phyloP scores from a whole-genome alignment of 2,888 invertebrate species.

The Chymomyza amoena region DNA sequence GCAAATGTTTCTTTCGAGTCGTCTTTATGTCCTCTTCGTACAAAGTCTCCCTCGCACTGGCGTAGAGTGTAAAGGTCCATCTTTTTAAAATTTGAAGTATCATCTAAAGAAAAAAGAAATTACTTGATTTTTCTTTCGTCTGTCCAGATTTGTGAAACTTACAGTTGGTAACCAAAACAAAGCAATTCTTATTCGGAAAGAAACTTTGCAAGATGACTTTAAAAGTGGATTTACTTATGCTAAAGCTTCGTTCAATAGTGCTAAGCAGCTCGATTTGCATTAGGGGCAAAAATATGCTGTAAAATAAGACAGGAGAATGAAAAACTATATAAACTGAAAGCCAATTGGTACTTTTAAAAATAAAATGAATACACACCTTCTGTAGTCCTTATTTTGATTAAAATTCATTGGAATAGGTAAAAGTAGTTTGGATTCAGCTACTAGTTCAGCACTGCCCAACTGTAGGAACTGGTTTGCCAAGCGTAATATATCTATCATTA shows the following conservation, averaged over 20 bases:
- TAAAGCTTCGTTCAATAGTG: slow-evolving; percentile 64
- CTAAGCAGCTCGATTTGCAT: slow-evolving; percentile 74
- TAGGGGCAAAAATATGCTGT: slow-evolving; percentile 71
- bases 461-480: slow-evolving; percentile 86
- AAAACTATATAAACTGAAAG: not conserved
- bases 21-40: slow-evolving; percentile 18
- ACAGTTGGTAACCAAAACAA: slow-evolving; percentile 63
- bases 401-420: slow-evolving; percentile 81
- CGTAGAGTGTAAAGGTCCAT: slow-evolving; percentile 57
- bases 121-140: not conserved
- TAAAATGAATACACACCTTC: slow-evolving; percentile 76
- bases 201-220: slow-evolving; percentile 44
- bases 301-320: slow-evolving; percentile 16
- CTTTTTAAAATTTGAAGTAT: slow-evolving; percentile 10
- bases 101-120: not conserved
- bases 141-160: slow-evolving; percentile 1
- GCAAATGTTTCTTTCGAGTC: slow-evolving; percentile 55
- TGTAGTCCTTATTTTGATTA: slow-evolving; percentile 82
- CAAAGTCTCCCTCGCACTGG: slow-evolving; percentile 10
- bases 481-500: slow-evolving; percentile 81
- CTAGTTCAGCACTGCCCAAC: slow-evolving; percentile 80
- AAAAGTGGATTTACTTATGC: slow-evolving; percentile 30
- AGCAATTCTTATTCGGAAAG: slow-evolving; percentile 45
- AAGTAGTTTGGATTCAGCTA: slow-evolving; percentile 79
- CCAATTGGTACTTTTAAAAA: not conserved